A percentile compares a stretch with the other conserved stretches of the same genome.
Evolutionary conservation across 2,113 vertebrate genomes (phyloP).

Genomic region (Scolopax mira): DNA sequence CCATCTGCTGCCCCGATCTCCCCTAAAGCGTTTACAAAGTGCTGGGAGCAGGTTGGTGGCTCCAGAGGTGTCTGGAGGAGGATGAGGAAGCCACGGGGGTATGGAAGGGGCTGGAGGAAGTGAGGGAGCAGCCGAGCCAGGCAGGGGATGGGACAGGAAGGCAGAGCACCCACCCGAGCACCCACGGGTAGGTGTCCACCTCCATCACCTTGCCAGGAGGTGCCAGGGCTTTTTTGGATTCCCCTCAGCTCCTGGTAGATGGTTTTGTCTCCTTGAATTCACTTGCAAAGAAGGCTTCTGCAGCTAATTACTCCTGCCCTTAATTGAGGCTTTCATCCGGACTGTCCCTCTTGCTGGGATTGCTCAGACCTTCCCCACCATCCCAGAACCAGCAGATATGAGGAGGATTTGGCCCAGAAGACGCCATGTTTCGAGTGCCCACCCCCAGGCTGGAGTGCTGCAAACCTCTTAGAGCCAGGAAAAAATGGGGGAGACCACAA

Average conservation of each 20-base stretch:
- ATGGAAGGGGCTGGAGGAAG: not conserved
- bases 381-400: not conserved
- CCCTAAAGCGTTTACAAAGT: fast-evolving
- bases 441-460: not conserved
- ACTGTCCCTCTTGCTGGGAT: fast-evolving
- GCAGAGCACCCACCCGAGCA: not conserved
- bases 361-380: not conserved
- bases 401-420: not conserved
- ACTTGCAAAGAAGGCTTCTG: not conserved
- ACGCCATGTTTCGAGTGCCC: fast-evolving
- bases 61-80: not conserved
- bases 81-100: not conserved
- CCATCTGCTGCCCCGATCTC: fast-evolving
- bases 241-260: not conserved
- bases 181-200: not conserved
- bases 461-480: not conserved
- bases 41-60: not conserved
- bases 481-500: not conserved
- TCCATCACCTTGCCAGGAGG: not conserved
- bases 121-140: not conserved
- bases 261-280: not conserved
- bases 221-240: not conserved
- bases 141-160: not conserved
- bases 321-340: not conserved
- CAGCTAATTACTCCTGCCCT: not conserved